Base-by-base conservation (phyloP, 2,113 vertebrate species). In the Mixornis gularis region DNA sequence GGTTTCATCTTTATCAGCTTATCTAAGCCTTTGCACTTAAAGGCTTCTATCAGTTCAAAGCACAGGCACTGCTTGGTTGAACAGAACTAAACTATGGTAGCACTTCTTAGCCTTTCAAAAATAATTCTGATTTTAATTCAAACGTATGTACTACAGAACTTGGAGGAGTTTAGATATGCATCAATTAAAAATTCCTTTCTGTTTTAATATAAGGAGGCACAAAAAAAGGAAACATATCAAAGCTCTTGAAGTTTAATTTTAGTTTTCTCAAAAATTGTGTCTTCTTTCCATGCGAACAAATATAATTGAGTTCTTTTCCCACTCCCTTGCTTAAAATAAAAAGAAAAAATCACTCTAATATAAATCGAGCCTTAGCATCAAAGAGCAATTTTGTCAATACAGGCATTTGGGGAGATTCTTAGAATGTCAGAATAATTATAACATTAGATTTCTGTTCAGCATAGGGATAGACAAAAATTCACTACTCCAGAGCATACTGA, bases 11-110 rank as follows among this genome's bases (percentile, higher is more conserved):
- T 92, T 85, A 87, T 89, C 92, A 95, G 74, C 43, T 87, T 92
- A 89, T 91, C 81, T 94, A 85, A 93, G 79, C 79, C 94, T 92
- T 81, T 92, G 65, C 86, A 73, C 90, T 86, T 90, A 71, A 89
- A 92, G 86, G 79, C 69, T 94, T 95, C 92, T 90, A 64, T 66
- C 53, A 90, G 81, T 92, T 95, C 92, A 92, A 95, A 96, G 90
- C 85, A 77, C 29, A 90, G 90, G 20, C 64, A 29, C 44, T 65
- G 59, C 76, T 84, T 92, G 79, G 64, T 55, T 92, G 95, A 96
- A 68, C 88, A 94, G 63, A 83, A 52, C 82, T 64, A 85, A 94
- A 84, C 60, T 62, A 25, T 38, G 51, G 65, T 76, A 92, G 46
- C 53, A 59, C 49, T 92, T 84, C 88, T 58, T 92, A 90, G 66